phyloP scores from a whole-genome alignment of 2,888 invertebrate species.

The Cerastoderma edule region DNA sequence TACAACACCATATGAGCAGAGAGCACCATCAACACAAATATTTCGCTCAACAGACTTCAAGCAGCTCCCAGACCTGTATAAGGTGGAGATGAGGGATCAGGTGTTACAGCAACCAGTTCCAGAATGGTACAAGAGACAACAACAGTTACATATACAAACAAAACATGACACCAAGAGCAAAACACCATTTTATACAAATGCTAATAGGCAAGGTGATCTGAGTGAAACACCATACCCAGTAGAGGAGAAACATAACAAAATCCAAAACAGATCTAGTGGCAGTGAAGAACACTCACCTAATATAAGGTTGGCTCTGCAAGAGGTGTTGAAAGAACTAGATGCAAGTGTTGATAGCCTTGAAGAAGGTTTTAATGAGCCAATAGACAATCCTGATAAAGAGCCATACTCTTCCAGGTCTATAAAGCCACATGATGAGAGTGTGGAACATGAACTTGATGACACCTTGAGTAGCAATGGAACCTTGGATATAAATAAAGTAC shows the following conservation, averaged over 20 bases:
- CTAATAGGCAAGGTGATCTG: too few relatives aligned
- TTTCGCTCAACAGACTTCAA: slow-evolving; percentile 29
- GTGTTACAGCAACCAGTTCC: slow-evolving; percentile 24
- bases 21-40: slow-evolving; percentile 19
- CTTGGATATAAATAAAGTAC: background rate
- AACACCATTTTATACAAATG: background rate
- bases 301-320: slow-evolving; percentile 11
- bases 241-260: background rate
- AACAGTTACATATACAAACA: slow-evolving; percentile 1
- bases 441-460: background rate
- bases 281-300: slow-evolving; percentile 9
- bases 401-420: too few relatives aligned
- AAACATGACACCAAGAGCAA: background rate
- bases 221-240: too few relatives aligned
- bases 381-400: background rate
- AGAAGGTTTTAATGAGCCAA: background rate
- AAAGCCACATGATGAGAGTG: too few relatives aligned
- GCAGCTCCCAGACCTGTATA: slow-evolving; percentile 44
- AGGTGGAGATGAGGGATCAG: slow-evolving; percentile 45
- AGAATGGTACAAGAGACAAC: slow-evolving; percentile 40
- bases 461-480: background rate
- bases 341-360: slow-evolving; percentile 2
- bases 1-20: background rate
- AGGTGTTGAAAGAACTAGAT: slow-evolving; percentile 14
- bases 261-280: background rate